phyloP scores from a whole-genome alignment of 2,113 vertebrate species.

The Vombatus ursinus region DNA sequence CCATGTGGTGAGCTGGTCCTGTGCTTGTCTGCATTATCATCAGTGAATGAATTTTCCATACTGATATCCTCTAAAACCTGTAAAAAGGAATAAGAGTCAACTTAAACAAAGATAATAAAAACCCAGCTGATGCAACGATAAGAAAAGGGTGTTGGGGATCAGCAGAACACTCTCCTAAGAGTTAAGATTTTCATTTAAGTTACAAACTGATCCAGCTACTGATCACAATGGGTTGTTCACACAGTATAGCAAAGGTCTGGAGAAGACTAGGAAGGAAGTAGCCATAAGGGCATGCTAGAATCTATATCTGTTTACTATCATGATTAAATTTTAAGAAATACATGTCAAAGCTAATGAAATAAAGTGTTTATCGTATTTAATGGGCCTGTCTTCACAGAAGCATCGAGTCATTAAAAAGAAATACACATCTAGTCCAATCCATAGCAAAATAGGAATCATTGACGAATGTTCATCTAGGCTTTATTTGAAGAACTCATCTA shows the following conservation, averaged over 20 bases:
- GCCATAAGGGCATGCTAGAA: not conserved
- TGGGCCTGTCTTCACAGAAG: not conserved
- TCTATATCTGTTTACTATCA: not conserved
- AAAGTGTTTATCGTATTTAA: not conserved
- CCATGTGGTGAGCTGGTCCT: not conserved
- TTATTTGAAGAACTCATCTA: not conserved
- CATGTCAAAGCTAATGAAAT: not conserved
- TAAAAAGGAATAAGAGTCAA: slow-evolving; percentile 3
- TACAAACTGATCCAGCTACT: slow-evolving; percentile 1
- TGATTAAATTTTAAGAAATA: not conserved
- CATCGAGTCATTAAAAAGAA: not conserved
- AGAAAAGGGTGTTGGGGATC: not conserved
- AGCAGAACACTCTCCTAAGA: not conserved
- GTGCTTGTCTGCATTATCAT: not conserved
- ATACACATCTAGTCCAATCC: not conserved
- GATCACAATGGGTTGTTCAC: not conserved
- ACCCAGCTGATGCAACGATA: not conserved
- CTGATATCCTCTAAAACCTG: not conserved
- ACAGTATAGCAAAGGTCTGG: not conserved
- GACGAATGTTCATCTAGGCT: not conserved
- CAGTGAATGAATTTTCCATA: not conserved
- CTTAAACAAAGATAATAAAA: slow-evolving; percentile 3
- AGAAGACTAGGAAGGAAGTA: not conserved
- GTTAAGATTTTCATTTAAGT: slow-evolving; percentile 3
- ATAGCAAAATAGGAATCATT: not conserved